Evolutionary conservation across 2,113 vertebrate species (phyloP), one percentile per base, ranked within the genome.

Genomic region (Calyptommatus sinebrachiatus): DNA sequence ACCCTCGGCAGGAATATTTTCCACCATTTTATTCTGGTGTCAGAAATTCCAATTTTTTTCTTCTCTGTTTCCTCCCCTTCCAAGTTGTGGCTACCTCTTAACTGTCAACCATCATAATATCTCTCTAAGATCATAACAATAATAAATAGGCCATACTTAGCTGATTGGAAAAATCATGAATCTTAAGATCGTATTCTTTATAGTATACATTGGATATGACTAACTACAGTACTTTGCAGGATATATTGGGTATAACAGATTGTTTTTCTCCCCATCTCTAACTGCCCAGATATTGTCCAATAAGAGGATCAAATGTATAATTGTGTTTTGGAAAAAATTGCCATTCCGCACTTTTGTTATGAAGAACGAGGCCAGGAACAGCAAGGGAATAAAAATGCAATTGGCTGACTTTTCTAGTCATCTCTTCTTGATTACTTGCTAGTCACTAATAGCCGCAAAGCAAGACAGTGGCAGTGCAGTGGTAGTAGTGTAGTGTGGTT

Each of bases 31-130:
- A 88, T 87, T 89, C 83, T 65, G n/a, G 57, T 72, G 0, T 48
- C 83, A 78, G 78, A 86, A 90, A 87, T 86, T 83, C 81, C 79
- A 87, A 88, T 78, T 83, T 85, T n/a, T 71, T 82, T 86, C 88
- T 85, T 83, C 50, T 87, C 81, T 85, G 79, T 18, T 57, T 57
- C 53, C 53, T 18, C 11, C 53, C 53, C 53, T 18, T 14, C 4
- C 14, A 12, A 18, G 14, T 16, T 71, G 57, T 48, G 79, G 11
- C 0, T 1, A 71, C 83, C 89, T 83, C 81, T 83, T 76, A 81
- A 78, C 76, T 73, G 73, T 61, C 22, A 16, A 45, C 71, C 67
- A 68, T 31, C 70, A 61, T 31, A 73, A 1, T 24, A 76, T 28
- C 63, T 83, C 63, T 6, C 0, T 84, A 82, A 90, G 86, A 88